Percentiles rank a stretch among this genome's conserved stretches.
Evolutionary conservation across 2,113 vertebrate species (phyloP).

Genomic region (Tragelaphus scriptus): DNA sequence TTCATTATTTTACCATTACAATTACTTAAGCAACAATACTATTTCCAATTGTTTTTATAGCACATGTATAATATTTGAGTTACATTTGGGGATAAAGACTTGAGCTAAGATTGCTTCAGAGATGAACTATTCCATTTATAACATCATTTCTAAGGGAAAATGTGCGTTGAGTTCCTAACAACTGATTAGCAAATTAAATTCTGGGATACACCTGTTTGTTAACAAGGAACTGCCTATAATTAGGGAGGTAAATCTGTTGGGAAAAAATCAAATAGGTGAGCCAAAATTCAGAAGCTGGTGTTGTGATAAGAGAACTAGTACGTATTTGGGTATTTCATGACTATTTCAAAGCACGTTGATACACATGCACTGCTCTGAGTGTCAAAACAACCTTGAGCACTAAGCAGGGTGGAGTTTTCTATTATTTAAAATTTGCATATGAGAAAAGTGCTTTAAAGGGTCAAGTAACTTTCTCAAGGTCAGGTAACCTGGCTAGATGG

Average conservation of each 20-base stretch:
- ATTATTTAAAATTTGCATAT: background rate
- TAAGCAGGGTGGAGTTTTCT: background rate
- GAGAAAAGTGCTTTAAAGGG: background rate
- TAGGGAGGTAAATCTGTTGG: constrained; percentile 69
- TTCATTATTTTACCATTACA: constrained; percentile 20
- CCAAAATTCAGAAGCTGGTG: constrained; percentile 56
- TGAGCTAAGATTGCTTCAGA: constrained; percentile 20
- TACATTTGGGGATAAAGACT: background rate
- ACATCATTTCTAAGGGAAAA: constrained; percentile 49
- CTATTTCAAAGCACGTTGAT: background rate
- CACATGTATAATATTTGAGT: background rate
- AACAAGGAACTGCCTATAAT: constrained; percentile 60
- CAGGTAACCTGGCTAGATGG: background rate
- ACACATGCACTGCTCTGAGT: background rate
- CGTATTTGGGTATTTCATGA: background rate
- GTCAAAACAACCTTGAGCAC: constrained; percentile 4
- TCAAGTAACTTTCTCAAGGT: background rate
- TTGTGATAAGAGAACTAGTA: constrained; percentile 43
- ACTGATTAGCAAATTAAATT: constrained; percentile 72
- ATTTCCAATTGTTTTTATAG: constrained; percentile 17
- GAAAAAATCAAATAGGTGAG: constrained; percentile 67
- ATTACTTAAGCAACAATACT: background rate
- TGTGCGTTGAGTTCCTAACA: constrained; percentile 55
- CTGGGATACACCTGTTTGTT: constrained; percentile 68
- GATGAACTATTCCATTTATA: constrained; percentile 61